These are phyloP conservation scores for Cheilinus undulatus DNA, from an alignment of 2,113 vertebrate species.

Conservation along the genomic window DNA sequence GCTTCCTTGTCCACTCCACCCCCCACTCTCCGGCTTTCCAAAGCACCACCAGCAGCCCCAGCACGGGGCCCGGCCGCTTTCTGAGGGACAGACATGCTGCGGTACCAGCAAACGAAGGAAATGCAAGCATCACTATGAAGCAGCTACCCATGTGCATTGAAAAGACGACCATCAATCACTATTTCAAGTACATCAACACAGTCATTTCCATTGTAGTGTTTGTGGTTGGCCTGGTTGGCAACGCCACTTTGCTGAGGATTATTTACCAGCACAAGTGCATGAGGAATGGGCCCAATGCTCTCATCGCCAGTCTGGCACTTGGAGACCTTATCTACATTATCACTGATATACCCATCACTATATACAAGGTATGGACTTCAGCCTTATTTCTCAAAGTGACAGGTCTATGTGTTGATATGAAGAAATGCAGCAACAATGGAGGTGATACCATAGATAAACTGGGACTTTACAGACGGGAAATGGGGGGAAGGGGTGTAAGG, in stretches of 20 bases:
- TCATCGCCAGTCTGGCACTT: slow-evolving; percentile 96
- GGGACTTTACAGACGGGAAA: slow-evolving; percentile 42
- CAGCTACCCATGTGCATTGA: slow-evolving; percentile 68
- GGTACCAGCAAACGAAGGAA: slow-evolving; percentile 26
- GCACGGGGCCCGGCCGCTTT: neutral
- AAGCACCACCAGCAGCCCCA: slow-evolving; percentile 56
- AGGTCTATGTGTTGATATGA: slow-evolving; percentile 19
- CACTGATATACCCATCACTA: slow-evolving; percentile 92
- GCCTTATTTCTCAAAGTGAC: slow-evolving; percentile 16
- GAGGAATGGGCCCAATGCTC: slow-evolving; percentile 97
- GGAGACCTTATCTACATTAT: slow-evolving; percentile 97
- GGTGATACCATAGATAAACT: slow-evolving; percentile 37
- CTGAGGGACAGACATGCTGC: neutral
- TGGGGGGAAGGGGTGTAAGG: neutral
- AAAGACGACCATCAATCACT: slow-evolving; percentile 81
- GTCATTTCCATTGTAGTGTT: slow-evolving; percentile 92
- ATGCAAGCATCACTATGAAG: slow-evolving; percentile 33
- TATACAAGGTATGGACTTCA: slow-evolving; percentile 91
- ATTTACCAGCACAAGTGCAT: slow-evolving; percentile 99
- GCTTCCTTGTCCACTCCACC: slow-evolving; percentile 53
- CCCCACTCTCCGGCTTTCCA: slow-evolving; percentile 45
- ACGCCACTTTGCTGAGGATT: slow-evolving; percentile 95
- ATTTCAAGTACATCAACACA: slow-evolving; percentile 96
- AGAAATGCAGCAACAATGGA: slow-evolving; percentile 42
- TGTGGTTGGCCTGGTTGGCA: slow-evolving; percentile 95